Evolutionary conservation across 2,113 vertebrate species (phyloP).

Genomic region (Odontophorus gujanensis): DNA sequence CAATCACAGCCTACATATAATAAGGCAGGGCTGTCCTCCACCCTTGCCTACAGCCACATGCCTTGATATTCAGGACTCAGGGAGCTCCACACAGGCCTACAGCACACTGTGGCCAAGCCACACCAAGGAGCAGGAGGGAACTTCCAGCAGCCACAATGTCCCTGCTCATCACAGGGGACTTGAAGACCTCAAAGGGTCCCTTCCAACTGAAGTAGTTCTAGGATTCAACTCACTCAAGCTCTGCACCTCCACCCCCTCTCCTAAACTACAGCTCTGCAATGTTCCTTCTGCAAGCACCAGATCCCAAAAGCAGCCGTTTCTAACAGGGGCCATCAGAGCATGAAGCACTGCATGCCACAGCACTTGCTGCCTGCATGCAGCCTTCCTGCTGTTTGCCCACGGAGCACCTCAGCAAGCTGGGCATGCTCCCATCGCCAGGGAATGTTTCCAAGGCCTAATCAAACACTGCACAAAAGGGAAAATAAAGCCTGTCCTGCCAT

Average conservation of each 20-base stretch:
- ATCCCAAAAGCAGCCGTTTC: not conserved
- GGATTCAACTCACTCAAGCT: not conserved
- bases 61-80: fast-evolving
- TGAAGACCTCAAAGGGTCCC: too few relatives aligned
- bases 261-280: not conserved
- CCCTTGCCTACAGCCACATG: fast-evolving
- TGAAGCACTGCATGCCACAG: fast-evolving
- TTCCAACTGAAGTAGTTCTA: too few relatives aligned
- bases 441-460: not conserved
- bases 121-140: not conserved
- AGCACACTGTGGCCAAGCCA: not conserved
- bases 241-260: too few relatives aligned
- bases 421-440: fast-evolving
- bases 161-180: too few relatives aligned
- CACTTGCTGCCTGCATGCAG: not conserved
- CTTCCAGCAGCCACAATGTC: too few relatives aligned
- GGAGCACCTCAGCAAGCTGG: fast-evolving
- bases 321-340: not conserved
- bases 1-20: fast-evolving
- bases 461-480: fast-evolving
- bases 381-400: too few relatives aligned
- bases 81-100: fast-evolving
- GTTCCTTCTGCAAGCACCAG: not conserved
- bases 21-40: not conserved
- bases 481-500: not conserved